Percentiles rank a stretch among this genome's conserved stretches.
Conservation (phyloP, 1,140 invertebrate genomes). For the Cotesia glomerata region DNA sequence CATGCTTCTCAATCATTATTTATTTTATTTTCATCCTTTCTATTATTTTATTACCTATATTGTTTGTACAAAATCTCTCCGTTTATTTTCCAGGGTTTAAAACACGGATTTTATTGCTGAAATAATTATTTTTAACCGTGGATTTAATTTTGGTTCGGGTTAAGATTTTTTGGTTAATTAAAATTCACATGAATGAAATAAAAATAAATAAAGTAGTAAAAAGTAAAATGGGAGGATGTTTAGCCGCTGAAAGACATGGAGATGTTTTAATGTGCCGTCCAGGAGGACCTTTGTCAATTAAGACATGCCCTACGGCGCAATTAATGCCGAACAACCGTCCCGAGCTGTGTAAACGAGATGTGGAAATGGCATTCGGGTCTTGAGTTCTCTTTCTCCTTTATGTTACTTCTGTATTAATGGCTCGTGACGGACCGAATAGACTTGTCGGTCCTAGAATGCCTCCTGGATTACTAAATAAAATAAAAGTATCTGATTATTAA, state of each 20-base stretch:
- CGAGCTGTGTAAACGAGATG: constrained; percentile 49
- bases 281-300: constrained; percentile 53
- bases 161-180: neutral
- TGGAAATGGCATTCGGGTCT: constrained; percentile 48
- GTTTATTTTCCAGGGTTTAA: too few species aligned
- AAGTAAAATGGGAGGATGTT: too few species aligned
- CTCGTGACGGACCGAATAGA: neutral
- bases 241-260: too few species aligned
- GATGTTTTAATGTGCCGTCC: too few species aligned
- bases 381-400: constrained; percentile 8
- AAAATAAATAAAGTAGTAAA: neutral
- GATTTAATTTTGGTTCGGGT: too few species aligned
- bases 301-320: constrained; percentile 37
- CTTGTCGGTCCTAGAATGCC: neutral
- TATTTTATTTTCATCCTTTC: neutral
- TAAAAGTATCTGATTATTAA: constrained; percentile 1
- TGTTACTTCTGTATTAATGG: neutral
- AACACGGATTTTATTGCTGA: too few species aligned
- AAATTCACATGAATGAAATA: neutral
- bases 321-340: too few species aligned
- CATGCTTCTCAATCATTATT: neutral
- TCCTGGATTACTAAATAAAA: neutral
- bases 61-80: too few species aligned
- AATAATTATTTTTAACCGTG: too few species aligned
- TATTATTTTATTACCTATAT: too few species aligned